Base-by-base conservation (phyloP, 2,113 vertebrate genomes). In the Microcebus griseorufus region DNA sequence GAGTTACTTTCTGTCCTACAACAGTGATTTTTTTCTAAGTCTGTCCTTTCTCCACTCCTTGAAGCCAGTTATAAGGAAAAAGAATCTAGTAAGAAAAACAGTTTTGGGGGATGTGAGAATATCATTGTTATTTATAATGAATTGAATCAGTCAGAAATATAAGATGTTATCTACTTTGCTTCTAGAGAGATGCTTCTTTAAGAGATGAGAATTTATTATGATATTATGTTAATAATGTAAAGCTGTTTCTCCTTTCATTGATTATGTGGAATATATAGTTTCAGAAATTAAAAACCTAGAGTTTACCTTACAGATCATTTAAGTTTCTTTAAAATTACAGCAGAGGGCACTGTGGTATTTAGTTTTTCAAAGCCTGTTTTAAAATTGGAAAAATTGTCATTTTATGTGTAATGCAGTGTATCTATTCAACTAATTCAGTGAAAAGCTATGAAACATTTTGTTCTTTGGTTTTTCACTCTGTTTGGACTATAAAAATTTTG, bases 261-360 rank as follows among this genome's bases (percentile, higher is more conserved):
- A 32, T 82, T 93, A 58, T 90, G 10, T 39, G 90, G 27, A 55
- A 17, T 79, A 39, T 93, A 39, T 72, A 75, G 32, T 89, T 95
- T 93, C 5, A 88, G 53, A 96, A 95, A 88, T 90, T 55, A 64
- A 53, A 90, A 93, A 93, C 83, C 16, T 90, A n/a, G 11, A 12
- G 9, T 81, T 96, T 73, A 70, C 78, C 18, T 67, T 94, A 37
- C 7, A 60, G 25, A 89, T 88, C 11, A 22, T 39, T 87, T 96
- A 69, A 65, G 22, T 93, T 96, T 93, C 45, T 95, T 81, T 81
- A 91, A 96, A 93, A 60, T 65, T 51, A 87, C 98, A 32, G 96
- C 94, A 98, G 99, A 98, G 98, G 53, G 98, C 97, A 98, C 95
- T 99, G 62, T 97, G 65, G 95, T 55, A 94, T 87, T 97, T 72